These are phyloP conservation scores for Microplitis demolitor DNA, from an alignment of 1,140 invertebrate genomes.

Conservation along the genomic window DNA sequence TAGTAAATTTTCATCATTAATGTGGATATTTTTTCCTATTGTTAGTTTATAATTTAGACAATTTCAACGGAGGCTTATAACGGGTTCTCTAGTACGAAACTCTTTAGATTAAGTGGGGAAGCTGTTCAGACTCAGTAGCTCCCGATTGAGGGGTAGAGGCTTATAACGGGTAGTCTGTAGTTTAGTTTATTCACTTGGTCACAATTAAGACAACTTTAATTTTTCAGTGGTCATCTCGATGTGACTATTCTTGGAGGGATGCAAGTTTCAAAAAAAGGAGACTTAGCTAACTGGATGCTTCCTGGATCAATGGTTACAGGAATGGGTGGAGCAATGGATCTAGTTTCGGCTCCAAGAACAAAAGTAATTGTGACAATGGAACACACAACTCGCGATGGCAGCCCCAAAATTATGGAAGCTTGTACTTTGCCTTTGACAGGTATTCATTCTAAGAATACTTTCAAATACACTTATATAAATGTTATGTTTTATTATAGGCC, in stretches of 20 bases:
- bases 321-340: constrained; percentile 99
- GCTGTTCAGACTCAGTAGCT: too few relatives aligned
- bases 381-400: constrained; percentile 89
- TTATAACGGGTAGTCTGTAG: not conserved
- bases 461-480: too few relatives aligned
- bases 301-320: constrained; percentile 98
- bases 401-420: constrained; percentile 87
- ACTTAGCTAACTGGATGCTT: constrained; percentile 99
- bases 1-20: not conserved
- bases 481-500: constrained; percentile 36
- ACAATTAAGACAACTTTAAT: constrained; percentile 29
- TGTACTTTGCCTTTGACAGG: constrained; percentile 95
- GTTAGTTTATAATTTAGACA: too few relatives aligned
- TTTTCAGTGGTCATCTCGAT: constrained; percentile 87
- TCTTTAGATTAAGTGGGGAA: too few relatives aligned
- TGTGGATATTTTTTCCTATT: not conserved
- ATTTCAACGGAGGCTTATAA: too few relatives aligned
- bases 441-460: too few relatives aligned
- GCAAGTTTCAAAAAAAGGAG: constrained; percentile 96
- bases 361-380: constrained; percentile 99
- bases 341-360: constrained; percentile 85
- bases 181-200: not conserved
- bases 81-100: too few relatives aligned
- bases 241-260: constrained; percentile 96
- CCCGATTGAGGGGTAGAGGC: too few relatives aligned